phyloP scores from a whole-genome alignment of 2,113 vertebrate species.

The Catharus minimus region DNA sequence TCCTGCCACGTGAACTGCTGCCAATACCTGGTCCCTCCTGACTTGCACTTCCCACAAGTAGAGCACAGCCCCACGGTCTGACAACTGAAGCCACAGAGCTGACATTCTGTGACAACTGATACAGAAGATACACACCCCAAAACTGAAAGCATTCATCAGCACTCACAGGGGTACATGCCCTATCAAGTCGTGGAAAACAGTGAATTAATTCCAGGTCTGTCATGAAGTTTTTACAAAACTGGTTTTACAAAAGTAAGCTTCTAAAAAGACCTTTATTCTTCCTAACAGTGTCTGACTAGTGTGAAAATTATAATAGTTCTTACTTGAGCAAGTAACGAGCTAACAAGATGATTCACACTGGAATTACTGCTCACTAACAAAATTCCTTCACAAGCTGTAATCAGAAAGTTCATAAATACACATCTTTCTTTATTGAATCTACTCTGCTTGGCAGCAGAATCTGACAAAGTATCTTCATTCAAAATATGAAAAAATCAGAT shows the following conservation, averaged over 20 bases:
- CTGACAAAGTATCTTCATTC: background rate
- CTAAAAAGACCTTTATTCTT: background rate
- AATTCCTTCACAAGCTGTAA: background rate
- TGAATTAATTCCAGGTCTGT: background rate
- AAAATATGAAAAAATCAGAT: background rate
- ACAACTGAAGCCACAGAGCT: background rate
- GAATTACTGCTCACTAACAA: background rate
- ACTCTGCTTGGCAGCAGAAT: background rate
- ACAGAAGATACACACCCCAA: background rate
- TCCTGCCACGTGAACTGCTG: background rate
- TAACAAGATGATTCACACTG: background rate
- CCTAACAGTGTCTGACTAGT: background rate
- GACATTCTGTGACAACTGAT: background rate
- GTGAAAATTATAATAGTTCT: background rate
- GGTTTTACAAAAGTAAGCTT: background rate
- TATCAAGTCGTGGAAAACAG: accelerated
- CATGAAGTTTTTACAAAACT: background rate
- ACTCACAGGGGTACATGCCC: background rate
- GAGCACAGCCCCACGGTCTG: background rate
- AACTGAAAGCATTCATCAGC: background rate
- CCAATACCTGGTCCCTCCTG: background rate
- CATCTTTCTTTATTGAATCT: background rate
- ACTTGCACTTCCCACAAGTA: background rate
- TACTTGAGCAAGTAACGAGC: background rate
- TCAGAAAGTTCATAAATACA: background rate